A percentile compares a stretch with the other conserved stretches of the same genome.
These are phyloP conservation scores for Chelonia mydas DNA, from an alignment of 2,797 vertebrate species.

Conservation along the genomic window DNA sequence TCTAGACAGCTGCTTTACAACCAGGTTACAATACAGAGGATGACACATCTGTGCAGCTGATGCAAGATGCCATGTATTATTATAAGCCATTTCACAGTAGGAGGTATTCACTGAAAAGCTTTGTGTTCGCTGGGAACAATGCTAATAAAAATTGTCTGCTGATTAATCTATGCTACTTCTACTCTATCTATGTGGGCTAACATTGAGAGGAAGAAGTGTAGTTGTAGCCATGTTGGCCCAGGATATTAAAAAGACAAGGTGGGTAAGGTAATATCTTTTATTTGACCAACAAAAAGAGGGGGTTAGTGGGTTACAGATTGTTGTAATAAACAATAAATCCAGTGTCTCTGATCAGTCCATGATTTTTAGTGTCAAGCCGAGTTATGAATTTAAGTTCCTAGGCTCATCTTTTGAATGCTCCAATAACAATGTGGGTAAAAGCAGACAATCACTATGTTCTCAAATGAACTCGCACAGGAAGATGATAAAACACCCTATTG, in stretches of 20 bases:
- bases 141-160: not conserved
- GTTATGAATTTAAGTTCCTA: not conserved
- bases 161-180: constrained; percentile 11
- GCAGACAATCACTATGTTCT: not conserved
- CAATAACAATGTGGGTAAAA: not conserved
- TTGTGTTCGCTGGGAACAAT: not conserved
- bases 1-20: constrained; percentile 7
- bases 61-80: not conserved
- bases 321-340: not conserved
- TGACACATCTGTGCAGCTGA: not conserved
- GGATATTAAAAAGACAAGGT: not conserved
- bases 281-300: not conserved
- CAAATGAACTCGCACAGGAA: not conserved
- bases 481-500: not conserved
- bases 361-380: not conserved
- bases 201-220: not conserved
- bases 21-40: constrained; percentile 24
- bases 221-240: not conserved
- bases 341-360: not conserved
- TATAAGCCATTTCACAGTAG: constrained; percentile 9
- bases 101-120: not conserved
- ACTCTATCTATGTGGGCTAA: not conserved
- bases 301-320: not conserved
- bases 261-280: not conserved
- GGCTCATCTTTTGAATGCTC: not conserved